Evolutionary conservation across 2,888 invertebrate genomes (phyloP).

Genomic region (Alentia gelatinosa): DNA sequence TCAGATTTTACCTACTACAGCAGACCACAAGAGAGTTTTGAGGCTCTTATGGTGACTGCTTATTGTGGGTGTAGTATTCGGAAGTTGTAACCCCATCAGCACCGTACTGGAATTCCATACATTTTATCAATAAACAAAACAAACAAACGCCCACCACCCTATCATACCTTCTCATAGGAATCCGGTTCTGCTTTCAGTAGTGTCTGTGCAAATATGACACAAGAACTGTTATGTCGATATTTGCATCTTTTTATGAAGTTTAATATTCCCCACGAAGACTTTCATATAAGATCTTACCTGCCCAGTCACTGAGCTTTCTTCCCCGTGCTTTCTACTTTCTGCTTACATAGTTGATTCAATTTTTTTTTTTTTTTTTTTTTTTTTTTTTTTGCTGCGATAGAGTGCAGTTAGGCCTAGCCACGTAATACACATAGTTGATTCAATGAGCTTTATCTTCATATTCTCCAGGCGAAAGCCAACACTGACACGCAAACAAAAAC

Average conservation of each 20-base stretch:
- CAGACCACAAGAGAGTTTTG: too few species aligned
- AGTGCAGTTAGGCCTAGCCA: too few species aligned
- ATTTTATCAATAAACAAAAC: background rate
- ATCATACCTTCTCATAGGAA: background rate
- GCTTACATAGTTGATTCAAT: background rate
- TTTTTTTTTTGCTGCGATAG: too few species aligned
- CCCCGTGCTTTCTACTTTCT: background rate
- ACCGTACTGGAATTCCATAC: too few species aligned
- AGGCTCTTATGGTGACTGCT: too few species aligned
- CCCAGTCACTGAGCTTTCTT: background rate
- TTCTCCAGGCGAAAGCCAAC: slow-evolving; percentile 78
- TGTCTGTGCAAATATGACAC: background rate
- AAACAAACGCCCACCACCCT: background rate
- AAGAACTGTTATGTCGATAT: background rate
- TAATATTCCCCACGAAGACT: too few species aligned
- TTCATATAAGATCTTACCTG: too few species aligned
- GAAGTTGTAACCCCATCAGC: too few species aligned
- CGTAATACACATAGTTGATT: too few species aligned
- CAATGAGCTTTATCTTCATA: too few species aligned
- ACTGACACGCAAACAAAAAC: slow-evolving; percentile 80
- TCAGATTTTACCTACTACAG: too few species aligned
- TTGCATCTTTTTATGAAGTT: background rate
- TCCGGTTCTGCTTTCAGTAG: background rate
- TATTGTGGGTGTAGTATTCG: too few species aligned
- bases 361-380: background rate